Conservation (phyloP, 2,888 invertebrate species). For the Sinopyrophorus schimmeli region DNA sequence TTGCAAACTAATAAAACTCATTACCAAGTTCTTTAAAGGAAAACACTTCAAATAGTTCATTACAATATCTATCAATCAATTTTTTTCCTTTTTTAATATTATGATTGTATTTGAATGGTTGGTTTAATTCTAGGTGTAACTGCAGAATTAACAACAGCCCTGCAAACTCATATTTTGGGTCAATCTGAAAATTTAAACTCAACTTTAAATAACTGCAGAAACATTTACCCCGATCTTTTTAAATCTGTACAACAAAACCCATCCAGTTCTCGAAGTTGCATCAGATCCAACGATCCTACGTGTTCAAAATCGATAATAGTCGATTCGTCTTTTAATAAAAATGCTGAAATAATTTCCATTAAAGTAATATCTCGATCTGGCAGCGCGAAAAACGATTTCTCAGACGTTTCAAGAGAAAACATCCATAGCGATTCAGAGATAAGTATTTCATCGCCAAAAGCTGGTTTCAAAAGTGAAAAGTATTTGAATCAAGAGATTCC, state of each 20-base stretch:
- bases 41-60: no score
- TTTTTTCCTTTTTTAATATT: not conserved
- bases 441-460: not conserved
- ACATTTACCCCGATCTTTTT: slow-evolving; percentile 59
- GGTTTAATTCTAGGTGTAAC: slow-evolving; percentile 61
- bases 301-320: not conserved
- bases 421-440: not conserved
- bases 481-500: no score
- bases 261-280: no score
- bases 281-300: no score
- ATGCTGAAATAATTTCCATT: not conserved
- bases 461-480: not conserved
- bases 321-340: not conserved
- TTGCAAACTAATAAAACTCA: no score
- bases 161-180: slow-evolving; percentile 17
- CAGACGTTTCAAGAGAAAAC: not conserved
- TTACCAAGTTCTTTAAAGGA: no score
- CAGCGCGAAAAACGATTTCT: not conserved
- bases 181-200: slow-evolving; percentile 28
- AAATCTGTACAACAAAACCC: no score
- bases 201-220: slow-evolving; percentile 56
- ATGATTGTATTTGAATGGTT: no score
- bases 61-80: not conserved
- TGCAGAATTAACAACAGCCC: slow-evolving; percentile 61
- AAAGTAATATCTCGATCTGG: not conserved